phyloP scores from a whole-genome alignment of 2,888 invertebrate species.

The Oligia strigilis region DNA sequence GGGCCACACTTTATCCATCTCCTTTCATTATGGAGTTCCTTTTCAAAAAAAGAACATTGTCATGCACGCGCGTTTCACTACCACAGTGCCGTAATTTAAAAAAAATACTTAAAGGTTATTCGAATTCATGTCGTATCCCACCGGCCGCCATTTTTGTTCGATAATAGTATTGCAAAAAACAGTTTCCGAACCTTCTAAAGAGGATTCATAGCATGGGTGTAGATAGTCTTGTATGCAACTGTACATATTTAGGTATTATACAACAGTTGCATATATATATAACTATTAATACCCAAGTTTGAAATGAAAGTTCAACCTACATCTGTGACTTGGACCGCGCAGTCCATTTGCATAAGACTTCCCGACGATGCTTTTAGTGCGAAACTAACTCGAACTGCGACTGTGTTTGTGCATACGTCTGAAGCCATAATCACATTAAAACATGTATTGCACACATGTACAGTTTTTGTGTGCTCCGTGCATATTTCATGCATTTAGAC shows the following conservation, averaged over 20 bases:
- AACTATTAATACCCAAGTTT: background rate
- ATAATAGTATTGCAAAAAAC: too few species aligned
- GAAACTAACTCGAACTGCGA: constrained; percentile 55
- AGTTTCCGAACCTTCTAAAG: too few species aligned
- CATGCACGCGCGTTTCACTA: background rate
- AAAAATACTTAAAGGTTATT: too few species aligned
- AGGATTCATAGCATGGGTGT: too few species aligned
- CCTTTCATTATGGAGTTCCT: too few species aligned
- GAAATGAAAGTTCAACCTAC: constrained; percentile 23
- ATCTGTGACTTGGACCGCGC: constrained; percentile 47
- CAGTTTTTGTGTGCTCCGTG: background rate
- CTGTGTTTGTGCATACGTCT: constrained; percentile 48
- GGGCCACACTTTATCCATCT: too few species aligned
- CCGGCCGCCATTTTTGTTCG: too few species aligned
- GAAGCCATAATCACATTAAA: constrained; percentile 52
- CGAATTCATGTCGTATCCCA: too few species aligned
- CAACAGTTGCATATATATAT: too few species aligned
- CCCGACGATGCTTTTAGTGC: constrained; percentile 61
- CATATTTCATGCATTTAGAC: constrained; percentile 15
- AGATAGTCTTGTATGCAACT: too few species aligned
- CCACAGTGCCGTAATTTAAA: background rate
- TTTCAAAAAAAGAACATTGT: too few species aligned
- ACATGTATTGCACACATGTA: constrained; percentile 41
- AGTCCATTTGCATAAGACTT: constrained; percentile 65
- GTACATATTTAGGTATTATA: too few species aligned